Evolutionary conservation across 2,888 invertebrate genomes (phyloP), one percentile per base, ranked within the genome.

Genomic region (Tanypteryx hageni): DNA sequence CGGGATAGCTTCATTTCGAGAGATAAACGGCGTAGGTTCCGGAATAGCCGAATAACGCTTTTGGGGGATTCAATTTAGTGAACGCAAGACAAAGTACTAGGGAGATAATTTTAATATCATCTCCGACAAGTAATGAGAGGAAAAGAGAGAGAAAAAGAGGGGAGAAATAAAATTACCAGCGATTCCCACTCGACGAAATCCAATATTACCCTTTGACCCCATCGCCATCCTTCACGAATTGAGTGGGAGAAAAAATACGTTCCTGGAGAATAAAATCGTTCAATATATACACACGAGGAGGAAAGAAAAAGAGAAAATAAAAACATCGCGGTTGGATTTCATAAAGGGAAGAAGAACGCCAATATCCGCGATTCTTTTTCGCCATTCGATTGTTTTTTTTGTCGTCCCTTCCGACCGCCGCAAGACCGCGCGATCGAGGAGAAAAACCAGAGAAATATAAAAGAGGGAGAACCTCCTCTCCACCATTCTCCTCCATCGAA

Each of bases 281-380:
- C 76, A 76, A 76, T 0, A 11, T 22, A 27, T 2, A 14, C 76
- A 27, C 18, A 68, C 22, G 68, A n/a, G 68, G 68, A 64, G 10
- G 3, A 44, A 44, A n/a, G 68, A 76, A 76, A 22, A 27, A 22
- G 76, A 27, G 11, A 27, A 76, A 76, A 76, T 76, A 76, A 76
- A 76, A 76, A 76, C 76, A 22, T 22, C 27, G n/a, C 61, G 61
- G 61, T 44, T 44, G 57, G 22, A 85, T 61, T 61, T 86, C 89
- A 64, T 64, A 89, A 64, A 89, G 64, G 44, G 44, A 89, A n/a
- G 64, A 89, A 44, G 89, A 44, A 64, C 89, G 68, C 89, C 89
- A 89, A 89, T 89, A 89, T 89, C 64, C 76, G 27, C 76, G 22
- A 27, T 76, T 76, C 76, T 76, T 76, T 76, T 27, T 44, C 44